These are phyloP conservation scores for Pelecanoides urinatrix DNA, from an alignment of 2,113 vertebrate genomes.

Conservation along the genomic window DNA sequence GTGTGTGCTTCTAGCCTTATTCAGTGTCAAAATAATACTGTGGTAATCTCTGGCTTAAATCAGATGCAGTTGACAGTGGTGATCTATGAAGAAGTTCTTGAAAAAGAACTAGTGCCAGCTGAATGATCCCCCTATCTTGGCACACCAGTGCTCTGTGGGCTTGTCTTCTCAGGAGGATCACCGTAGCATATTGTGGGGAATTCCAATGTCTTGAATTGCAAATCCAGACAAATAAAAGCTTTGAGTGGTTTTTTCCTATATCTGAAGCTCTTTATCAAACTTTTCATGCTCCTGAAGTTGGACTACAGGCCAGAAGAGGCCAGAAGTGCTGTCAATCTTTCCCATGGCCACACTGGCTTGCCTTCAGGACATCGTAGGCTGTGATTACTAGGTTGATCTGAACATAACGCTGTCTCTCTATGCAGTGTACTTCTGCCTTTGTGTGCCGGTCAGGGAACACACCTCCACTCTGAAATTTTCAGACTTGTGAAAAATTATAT, in stretches of 20 bases:
- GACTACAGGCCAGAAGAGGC: not conserved
- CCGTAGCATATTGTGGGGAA: not conserved
- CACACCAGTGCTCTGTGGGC: not conserved
- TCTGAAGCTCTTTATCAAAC: not conserved
- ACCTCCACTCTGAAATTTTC: not conserved
- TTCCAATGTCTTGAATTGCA: not conserved
- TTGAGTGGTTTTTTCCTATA: not conserved
- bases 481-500: not conserved
- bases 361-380: not conserved
- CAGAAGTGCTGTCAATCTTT: not conserved
- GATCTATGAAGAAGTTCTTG: not conserved
- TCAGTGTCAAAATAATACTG: not conserved
- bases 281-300: not conserved
- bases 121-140: not conserved
- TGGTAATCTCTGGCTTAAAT: not conserved
- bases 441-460: not conserved
- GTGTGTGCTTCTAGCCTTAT: not conserved
- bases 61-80: not conserved
- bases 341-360: fast-evolving
- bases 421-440: not conserved
- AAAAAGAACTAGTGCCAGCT: not conserved
- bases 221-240: not conserved
- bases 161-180: not conserved
- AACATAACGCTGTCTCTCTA: not conserved
- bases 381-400: not conserved